Evolutionary conservation across 2,113 vertebrate species (phyloP), one percentile per base, ranked within the genome.

Genomic region (Balaenoptera acutorostrata): DNA sequence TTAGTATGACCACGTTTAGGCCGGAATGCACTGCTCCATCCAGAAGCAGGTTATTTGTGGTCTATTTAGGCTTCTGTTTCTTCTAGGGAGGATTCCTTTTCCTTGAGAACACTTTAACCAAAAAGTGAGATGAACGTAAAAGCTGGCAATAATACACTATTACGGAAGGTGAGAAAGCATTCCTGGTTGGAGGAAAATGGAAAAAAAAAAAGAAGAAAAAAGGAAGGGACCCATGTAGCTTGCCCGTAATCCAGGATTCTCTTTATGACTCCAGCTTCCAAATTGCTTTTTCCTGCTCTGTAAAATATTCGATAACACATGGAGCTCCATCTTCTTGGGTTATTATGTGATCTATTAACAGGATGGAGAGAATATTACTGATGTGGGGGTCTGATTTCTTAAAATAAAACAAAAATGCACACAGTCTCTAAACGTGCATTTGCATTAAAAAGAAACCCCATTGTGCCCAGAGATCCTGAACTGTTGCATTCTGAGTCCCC

Each of bases 11-110:
- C 94, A 68, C 39, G n/a, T 90, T 90, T 68, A 36, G 96, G 93
- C 93, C 89, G 84, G 96, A 97, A 95, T 57, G 46, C 90, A 95
- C 97, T 87, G 80, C 85, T 92, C 93, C 63, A 57, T 85, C 63
- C 88, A 93, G 97, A 95, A 97, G 97, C 25, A 14, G 87, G 96
- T 94, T 93, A 97, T 95, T 93, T 96, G 88, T 91, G 71, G 90
- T 84, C 95, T 98, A 52, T 83, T 97, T 92, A 97, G 91, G 85
- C 3, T 27, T 83, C 85, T 91, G 64, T 84, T 98, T 96, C 97
- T 98, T 98, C 64, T 44, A 86, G 88, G 96, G 93, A 98, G 97
- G 98, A 97, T 93, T 97, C 83, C 20, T 97, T 83, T 97, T 95
- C 96, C 93, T 95, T 84, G 0, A 6, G 97, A 97, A 98, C 78